phyloP scores from a whole-genome alignment of 2,888 invertebrate species.

The Machimus atricapillus region DNA sequence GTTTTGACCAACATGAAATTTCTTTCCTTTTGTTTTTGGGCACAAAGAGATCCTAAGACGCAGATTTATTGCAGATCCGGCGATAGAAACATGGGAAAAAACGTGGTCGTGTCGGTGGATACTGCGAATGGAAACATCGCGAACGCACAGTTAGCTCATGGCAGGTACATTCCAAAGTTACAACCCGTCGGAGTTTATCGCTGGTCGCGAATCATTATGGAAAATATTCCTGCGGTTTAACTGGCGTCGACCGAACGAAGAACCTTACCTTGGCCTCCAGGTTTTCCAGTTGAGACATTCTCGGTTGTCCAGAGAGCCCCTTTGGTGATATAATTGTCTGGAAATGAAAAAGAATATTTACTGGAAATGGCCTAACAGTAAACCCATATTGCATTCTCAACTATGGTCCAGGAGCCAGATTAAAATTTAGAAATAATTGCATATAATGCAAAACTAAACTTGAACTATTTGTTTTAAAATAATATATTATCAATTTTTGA shows the following conservation, averaged over 20 bases:
- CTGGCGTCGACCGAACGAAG: not conserved
- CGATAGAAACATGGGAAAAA: not conserved
- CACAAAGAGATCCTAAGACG: not conserved
- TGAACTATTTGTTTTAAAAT: too few species aligned
- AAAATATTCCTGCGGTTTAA: not conserved
- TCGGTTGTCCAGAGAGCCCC: constrained; percentile 55
- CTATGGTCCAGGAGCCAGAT: not conserved
- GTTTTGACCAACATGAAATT: not conserved
- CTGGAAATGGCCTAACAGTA: not conserved
- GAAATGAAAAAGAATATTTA: constrained; percentile 50
- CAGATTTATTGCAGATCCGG: not conserved
- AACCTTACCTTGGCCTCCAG: constrained; percentile 71
- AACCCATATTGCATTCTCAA: not conserved
- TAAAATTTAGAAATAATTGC: not conserved
- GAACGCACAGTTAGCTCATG: constrained; percentile 5
- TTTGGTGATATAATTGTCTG: constrained; percentile 55
- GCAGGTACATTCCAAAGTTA: not conserved
- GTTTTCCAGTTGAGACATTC: constrained; percentile 72
- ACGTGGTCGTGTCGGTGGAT: not conserved
- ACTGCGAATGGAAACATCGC: not conserved
- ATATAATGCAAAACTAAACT: not conserved
- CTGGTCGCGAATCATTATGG: not conserved
- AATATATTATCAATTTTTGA: too few species aligned
- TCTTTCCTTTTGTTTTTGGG: constrained; percentile 7
- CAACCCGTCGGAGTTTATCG: not conserved